Base-by-base conservation (phyloP, 1,140 invertebrate species). In the Brachionus calyciflorus region DNA sequence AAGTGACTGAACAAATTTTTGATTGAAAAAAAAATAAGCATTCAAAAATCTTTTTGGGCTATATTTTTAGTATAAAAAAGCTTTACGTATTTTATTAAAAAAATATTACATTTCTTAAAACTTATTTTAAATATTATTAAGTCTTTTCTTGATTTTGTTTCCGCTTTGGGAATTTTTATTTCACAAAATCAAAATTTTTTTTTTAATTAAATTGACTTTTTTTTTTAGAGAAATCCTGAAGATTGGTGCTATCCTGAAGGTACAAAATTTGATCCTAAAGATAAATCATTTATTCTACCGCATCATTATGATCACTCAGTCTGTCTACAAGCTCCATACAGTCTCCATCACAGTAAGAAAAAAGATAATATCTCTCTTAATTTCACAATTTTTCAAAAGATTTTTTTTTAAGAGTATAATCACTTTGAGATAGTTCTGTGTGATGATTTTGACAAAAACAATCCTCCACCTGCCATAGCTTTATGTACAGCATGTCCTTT, bases 381-480 rank as follows among this genome's bases (percentile, higher is more conserved):
- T 19, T 14, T 37, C 37, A 70, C n/a, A 37, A 33, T 26, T 19
- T 46, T 24, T 17, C 4, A 21, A 40, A 19, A 41, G n/a, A 48
- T 57, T 33, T 21, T 10, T 14, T 21, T 5, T 55, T n/a, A 57
- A 57, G 46, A 44, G 46, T 77, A 77, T 17, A 77, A 84, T 68
- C 82, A 82, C 69, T 84, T 83, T 81, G 83, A 84, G 68, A 78
- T 84, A 14, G 33, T 79, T 30, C 77, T 84, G 1, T 75, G 80
- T 12, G 81, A 83, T 33, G 78, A 82, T 21, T 82, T 82, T 78
- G 78, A 76, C 26, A 68, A 78, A 12, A 79, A 79, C 21, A 70
- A 48, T 19, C 41, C 76, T 24, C 80, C 80, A 19, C 82, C 82
- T 30, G 81, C 80, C 12, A 80, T 84, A 26, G 83, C 81, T 19